A percentile compares a stretch with the other conserved stretches of the same genome.
These are phyloP conservation scores for Pollenia griseotomentosa DNA, from an alignment of 2,888 invertebrate species.

Conservation along the genomic window DNA sequence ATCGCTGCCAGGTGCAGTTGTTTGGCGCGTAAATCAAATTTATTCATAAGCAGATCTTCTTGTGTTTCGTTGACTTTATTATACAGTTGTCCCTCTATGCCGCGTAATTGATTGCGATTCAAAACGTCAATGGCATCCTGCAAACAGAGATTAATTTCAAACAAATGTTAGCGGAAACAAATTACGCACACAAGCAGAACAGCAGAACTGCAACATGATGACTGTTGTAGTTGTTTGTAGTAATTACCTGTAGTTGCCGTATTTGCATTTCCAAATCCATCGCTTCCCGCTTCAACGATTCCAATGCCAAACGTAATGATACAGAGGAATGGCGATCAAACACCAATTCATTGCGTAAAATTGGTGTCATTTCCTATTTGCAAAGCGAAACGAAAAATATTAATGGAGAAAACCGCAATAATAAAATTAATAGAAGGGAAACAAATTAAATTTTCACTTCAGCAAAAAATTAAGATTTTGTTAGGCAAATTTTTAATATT, in stretches of 20 bases:
- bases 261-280: slow-evolving; percentile 94
- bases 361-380: slow-evolving; percentile 89
- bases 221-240: not conserved
- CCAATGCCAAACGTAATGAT: slow-evolving; percentile 90
- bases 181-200: not conserved
- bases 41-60: slow-evolving; percentile 97
- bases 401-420: slow-evolving; percentile 28
- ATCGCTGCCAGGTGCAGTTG: slow-evolving; percentile 96
- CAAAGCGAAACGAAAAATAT: not conserved
- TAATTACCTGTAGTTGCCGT: slow-evolving; percentile 89
- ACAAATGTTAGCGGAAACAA: not conserved
- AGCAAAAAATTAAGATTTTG: too few species aligned
- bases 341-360: slow-evolving; percentile 93
- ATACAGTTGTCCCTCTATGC: slow-evolving; percentile 92
- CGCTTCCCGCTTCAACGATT: slow-evolving; percentile 92
- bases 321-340: slow-evolving; percentile 90
- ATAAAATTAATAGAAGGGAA: not conserved
- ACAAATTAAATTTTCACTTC: not conserved
- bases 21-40: slow-evolving; percentile 96
- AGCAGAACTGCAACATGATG: not conserved
- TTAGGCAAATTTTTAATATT: too few species aligned
- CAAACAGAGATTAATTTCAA: slow-evolving; percentile 16
- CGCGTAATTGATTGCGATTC: slow-evolving; percentile 90
- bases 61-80: slow-evolving; percentile 98
- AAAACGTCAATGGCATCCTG: slow-evolving; percentile 93